Conservation (phyloP, 1,140 invertebrate species). For the Pseudomyrmex pallidus region DNA sequence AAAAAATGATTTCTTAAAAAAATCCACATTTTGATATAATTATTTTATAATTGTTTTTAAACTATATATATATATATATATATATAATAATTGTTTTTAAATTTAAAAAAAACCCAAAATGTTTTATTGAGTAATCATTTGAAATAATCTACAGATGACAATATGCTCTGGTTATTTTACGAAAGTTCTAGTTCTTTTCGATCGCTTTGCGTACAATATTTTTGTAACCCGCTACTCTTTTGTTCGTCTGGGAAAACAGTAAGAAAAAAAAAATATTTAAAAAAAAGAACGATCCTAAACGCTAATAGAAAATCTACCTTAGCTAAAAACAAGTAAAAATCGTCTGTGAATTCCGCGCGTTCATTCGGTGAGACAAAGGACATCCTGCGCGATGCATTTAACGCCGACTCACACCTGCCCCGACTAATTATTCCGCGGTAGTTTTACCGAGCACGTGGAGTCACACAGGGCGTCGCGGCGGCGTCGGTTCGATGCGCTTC, state of each 20-base stretch:
- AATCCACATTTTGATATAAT: no score
- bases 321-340: not conserved
- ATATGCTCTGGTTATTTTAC: no score
- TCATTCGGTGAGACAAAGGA: constrained; percentile 70
- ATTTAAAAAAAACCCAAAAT: no score
- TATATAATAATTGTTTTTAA: not conserved
- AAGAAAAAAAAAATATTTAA: not conserved
- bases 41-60: no score
- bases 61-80: no score
- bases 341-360: constrained; percentile 16
- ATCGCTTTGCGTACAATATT: not conserved
- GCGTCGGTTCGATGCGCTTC: constrained; percentile 80
- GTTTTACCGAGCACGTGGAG: constrained; percentile 61
- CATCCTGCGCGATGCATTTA: constrained; percentile 78
- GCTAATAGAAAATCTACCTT: constrained; percentile 8
- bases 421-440: constrained; percentile 78
- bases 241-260: not conserved
- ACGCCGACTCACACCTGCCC: constrained; percentile 77
- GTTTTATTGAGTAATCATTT: no score
- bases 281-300: no score
- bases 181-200: no score
- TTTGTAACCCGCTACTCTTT: not conserved
- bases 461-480: constrained; percentile 74
- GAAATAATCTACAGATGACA: no score
- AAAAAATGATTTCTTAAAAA: no score